These are phyloP conservation scores for Balearica regulorum DNA, from an alignment of 2,797 vertebrate species.

Conservation along the genomic window DNA sequence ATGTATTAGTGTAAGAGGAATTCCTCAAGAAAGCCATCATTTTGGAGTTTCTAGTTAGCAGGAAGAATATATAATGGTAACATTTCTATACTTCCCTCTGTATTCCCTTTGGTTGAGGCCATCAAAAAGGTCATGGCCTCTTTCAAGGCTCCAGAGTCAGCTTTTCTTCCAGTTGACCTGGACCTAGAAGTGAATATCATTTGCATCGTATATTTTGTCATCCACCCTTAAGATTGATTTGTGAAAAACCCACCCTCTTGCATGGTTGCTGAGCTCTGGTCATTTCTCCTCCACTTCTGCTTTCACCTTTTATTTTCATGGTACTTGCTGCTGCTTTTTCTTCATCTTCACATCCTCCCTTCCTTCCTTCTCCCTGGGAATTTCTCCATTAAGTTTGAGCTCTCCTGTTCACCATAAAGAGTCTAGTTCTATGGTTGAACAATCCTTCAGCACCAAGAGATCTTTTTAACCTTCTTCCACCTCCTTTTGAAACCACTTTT, in stretches of 20 bases:
- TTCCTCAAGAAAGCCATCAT: constrained; percentile 65
- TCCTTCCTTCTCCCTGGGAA: constrained; percentile 19
- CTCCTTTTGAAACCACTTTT: constrained; percentile 57
- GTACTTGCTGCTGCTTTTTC: neutral
- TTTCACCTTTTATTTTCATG: constrained; percentile 41
- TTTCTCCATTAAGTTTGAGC: constrained; percentile 47
- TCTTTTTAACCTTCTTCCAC: constrained; percentile 51
- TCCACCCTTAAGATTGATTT: constrained; percentile 25
- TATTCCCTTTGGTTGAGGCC: constrained; percentile 24
- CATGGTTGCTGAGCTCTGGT: constrained; percentile 18
- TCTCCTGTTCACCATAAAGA: constrained; percentile 60
- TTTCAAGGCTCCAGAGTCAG: constrained; percentile 30
- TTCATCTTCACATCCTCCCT: constrained; percentile 33
- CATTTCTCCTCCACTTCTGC: neutral
- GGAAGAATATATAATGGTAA: constrained; percentile 18
- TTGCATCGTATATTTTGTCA: constrained; percentile 4
- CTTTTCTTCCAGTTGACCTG: neutral
- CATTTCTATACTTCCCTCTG: neutral
- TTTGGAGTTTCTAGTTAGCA: constrained; percentile 57
- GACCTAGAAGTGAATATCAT: constrained; percentile 9
- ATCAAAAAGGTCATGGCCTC: neutral
- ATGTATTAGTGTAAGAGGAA: constrained; percentile 2
- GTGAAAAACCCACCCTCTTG: neutral
- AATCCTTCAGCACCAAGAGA: constrained; percentile 24
- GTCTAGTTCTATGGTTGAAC: constrained; percentile 57